Evolutionary conservation across 1,140 invertebrate genomes (phyloP), one percentile per base, ranked within the genome.

Genomic region (Caenorhabditis remanei): DNA sequence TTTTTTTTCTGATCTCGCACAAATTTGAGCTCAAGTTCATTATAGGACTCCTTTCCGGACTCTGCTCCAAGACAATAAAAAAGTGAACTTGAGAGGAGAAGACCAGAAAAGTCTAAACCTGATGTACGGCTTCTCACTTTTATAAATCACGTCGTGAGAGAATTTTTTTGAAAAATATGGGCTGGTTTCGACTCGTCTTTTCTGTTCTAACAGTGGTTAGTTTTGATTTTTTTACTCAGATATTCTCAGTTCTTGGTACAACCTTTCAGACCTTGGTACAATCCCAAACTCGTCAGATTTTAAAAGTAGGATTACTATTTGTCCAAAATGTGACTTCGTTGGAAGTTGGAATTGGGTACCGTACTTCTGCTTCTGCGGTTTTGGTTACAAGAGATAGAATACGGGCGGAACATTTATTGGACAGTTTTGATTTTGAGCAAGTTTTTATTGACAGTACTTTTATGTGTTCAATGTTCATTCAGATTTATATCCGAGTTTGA

Each of bases 131-230:
- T 58, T 58, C 55, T 58, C 19, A 58, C 55, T 58, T 58, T 58
- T 58, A 58, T 58, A 58, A 58, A n/a, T 58, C 55, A 58, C 11
- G 32, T 32, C 32, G 32, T 0, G 55, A 58, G 19, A 58, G 19
- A 58, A 58, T 41, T 85, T 46, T n/a, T 41, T 86, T 19, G 67
- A 89, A 32, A 71, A 89, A 58, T 84, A 90, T 61, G 90, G 91
- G 40, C 84, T 53, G 50, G 55, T 19, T 16, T 58, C 55, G n/a
- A 58, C 14, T 19, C 19, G 6, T 58, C n/a, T 58, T 58, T 19
- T 58, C 11, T n/a, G 14, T n/a, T 58, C 19, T 58, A 6, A 16
- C n/a, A 19, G 6, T 58, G 55, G 55, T 58, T 16, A 19, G 55
- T 16, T 58, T 58, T 0, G 2, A 32, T 11, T 53, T 11, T 53